These are phyloP conservation scores for Tapirus indicus DNA, from an alignment of 2,797 vertebrate species.

Conservation along the genomic window DNA sequence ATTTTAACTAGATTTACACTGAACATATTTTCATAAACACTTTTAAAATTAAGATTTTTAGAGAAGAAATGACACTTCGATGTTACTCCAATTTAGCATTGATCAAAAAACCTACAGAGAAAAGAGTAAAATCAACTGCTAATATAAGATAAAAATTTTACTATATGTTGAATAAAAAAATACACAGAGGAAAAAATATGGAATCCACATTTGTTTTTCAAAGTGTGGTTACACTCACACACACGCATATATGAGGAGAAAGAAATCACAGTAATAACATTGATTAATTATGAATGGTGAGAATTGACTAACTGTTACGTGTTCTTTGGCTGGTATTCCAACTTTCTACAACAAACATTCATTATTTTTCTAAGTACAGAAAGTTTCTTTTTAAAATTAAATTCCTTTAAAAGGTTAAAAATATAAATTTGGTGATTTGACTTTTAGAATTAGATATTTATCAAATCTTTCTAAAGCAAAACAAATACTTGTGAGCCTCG, in stretches of 20 bases:
- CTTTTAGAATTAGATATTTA: conserved; percentile 13
- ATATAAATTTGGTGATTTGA: neutral
- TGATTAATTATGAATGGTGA: neutral
- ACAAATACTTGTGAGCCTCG: neutral
- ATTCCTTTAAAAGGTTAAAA: neutral
- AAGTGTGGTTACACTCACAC: neutral
- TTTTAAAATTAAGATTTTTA: conserved; percentile 52
- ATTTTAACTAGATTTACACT: neutral
- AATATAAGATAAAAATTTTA: neutral
- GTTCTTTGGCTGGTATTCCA: neutral
- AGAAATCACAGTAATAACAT: neutral
- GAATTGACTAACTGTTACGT: neutral
- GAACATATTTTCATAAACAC: conserved; percentile 20
- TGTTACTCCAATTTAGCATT: neutral
- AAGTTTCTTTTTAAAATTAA: neutral
- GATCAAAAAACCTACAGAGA: neutral
- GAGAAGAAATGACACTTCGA: neutral
- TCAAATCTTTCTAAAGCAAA: neutral
- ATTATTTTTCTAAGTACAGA: neutral
- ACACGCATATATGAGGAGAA: neutral
- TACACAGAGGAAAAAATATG: neutral
- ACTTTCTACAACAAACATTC: neutral
- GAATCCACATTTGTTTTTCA: neutral
- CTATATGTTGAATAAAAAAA: neutral
- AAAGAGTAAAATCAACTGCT: neutral